phyloP scores from a whole-genome alignment of 2,797 vertebrate species.

The Notamacropus eugenii region DNA sequence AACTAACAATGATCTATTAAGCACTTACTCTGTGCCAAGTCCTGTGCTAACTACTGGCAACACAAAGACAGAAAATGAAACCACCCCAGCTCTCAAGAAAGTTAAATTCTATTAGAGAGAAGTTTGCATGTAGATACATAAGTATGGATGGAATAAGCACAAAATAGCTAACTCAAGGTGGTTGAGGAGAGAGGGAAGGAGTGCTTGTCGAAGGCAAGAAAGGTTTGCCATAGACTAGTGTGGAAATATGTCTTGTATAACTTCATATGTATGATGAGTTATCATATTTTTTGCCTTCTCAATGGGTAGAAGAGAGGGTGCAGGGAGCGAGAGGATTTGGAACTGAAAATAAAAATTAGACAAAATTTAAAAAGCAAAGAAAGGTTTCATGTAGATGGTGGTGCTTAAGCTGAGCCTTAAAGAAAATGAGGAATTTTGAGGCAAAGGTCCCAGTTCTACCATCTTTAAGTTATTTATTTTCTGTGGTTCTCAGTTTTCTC shows the following conservation, averaged over 20 bases:
- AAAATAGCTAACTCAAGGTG: background rate
- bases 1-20: background rate
- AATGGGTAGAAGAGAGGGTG: background rate
- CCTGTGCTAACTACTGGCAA: background rate
- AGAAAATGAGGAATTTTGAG: background rate
- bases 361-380: background rate
- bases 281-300: background rate
- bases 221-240: background rate
- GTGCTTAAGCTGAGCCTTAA: background rate
- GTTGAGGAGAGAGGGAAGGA: background rate
- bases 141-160: background rate
- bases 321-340: background rate
- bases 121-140: background rate
- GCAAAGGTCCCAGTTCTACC: constrained; percentile 14
- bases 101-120: background rate
- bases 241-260: background rate
- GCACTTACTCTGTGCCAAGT: background rate
- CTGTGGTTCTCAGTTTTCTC: constrained; percentile 46
- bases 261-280: background rate
- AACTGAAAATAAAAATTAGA: background rate
- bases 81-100: background rate
- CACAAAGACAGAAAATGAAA: background rate
- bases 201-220: background rate
- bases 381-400: background rate
- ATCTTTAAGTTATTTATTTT: constrained; percentile 30